These are phyloP conservation scores for Notothenia rossii DNA, from an alignment of 2,113 vertebrate species.

Conservation along the genomic window DNA sequence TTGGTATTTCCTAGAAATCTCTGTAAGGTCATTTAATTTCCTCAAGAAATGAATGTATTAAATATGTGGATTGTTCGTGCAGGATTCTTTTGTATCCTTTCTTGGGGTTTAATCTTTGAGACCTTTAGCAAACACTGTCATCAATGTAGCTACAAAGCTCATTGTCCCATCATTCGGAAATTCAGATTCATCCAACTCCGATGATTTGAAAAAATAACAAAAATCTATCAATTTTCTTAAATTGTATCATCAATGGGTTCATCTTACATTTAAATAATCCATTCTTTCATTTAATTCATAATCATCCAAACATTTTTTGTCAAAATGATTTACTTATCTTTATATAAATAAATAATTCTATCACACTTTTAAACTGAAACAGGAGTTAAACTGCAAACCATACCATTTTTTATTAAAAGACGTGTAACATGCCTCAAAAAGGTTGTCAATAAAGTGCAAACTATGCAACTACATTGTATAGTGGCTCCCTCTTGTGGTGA, in stretches of 20 bases:
- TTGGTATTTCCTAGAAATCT: too few relatives aligned
- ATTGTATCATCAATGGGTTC: too few relatives aligned
- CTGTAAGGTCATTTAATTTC: too few relatives aligned
- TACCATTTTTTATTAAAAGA: not conserved
- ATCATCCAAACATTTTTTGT: too few relatives aligned
- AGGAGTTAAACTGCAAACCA: not conserved
- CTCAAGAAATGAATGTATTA: too few relatives aligned
- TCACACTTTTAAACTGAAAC: not conserved
- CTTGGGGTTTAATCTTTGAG: not conserved
- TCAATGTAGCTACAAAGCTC: not conserved
- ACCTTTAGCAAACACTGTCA: not conserved
- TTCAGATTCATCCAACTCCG: too few relatives aligned
- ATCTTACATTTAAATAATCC: not conserved
- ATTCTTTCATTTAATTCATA: not conserved
- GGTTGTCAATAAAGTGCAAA: not conserved
- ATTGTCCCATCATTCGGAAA: too few relatives aligned
- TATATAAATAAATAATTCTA: not conserved
- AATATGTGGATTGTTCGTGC: not conserved
- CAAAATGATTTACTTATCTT: not conserved
- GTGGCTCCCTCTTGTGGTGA: constrained; percentile 43
- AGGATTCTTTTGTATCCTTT: not conserved
- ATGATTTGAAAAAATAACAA: not conserved
- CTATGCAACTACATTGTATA: not conserved
- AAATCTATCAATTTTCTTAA: not conserved
- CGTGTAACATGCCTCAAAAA: too few relatives aligned